Base-by-base conservation (phyloP, 2,797 vertebrate species). In the Esox lucius region DNA sequence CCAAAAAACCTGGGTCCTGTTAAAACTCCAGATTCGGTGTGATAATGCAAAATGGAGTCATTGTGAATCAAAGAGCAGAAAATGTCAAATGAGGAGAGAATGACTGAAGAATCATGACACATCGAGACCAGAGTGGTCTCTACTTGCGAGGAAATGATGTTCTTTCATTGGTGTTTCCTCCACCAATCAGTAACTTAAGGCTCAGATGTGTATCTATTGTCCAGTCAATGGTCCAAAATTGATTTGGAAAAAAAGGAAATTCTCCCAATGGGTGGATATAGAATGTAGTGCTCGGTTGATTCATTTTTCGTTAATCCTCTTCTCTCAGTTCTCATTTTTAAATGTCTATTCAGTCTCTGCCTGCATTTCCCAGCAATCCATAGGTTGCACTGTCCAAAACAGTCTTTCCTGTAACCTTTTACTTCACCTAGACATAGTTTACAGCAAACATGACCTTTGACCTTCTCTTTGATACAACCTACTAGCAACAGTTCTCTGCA, bases 321-420 rank as follows among this genome's bases (percentile, higher is more conserved):
- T 35, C n/a, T 26, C 6, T 62, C 39, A 78, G 77, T 22, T 48
- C 15, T 81, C 9, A 64, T 53, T 72, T 81, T 56, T 46, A 75
- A 80, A 56, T 11, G 56, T 22, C 22, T 83, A 72, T 61, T 80
- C 83, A 75, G 75, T 87, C 81, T 56, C 19, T 56, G 53, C 69
- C 81, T 67, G 75, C 77, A 67, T 68, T 49, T 39, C 12, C 94
- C 93, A 95, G 97, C 96, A 96, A 96, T 98, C 97, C 94, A 98
- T 96, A 95, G 97, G 97, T 95, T 98, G 97, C 96, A 95, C 93
- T 91, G 90, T 85, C 64, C 79, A 80, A 80, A 80, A 83, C 73
- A 78, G 85, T 89, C 79, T 84, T 75, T 78, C 86, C 86, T 79
- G 22, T 61, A 26, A 61, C 11, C 22, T 26, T 24, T 61, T 4